Evolutionary conservation across 2,113 vertebrate genomes (phyloP), one percentile per base, ranked within the genome.

Genomic region (Embiotoca jacksoni): DNA sequence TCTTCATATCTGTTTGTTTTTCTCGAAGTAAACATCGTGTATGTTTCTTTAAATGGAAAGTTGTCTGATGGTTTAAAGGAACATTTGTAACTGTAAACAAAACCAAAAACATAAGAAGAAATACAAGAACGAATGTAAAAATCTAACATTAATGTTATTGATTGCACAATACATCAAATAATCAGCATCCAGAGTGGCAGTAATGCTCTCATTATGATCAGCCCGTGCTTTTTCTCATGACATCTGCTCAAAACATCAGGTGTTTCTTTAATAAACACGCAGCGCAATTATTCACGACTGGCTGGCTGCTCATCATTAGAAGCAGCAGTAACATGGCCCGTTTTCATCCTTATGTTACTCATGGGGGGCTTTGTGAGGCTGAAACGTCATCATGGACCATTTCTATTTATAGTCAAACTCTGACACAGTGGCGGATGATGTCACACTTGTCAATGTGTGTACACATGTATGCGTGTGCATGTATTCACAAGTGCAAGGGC

Each of bases 321-420:
- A 90, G 78, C 86, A 78, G 85, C 76, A 82, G 84, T 62, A 85
- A 82, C 84, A 79, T 81, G 72, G 74, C 87, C 91, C 15, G 36
- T 76, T 90, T 91, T 74, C 64, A 44, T 54, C 81, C 84, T 88
- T 73, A 86, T 88, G 82, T 67, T 88, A 68, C 60, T 85, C 75
- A 77, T 63, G 47, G 53, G 54, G 71, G 70, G 66, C 55, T 80
- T 74, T 82, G 80, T 76, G 68, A 56, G 37, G 65, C 61, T 44
- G 16, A 60, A 66, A 85, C 84, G 68, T 84, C 85, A 88, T 46
- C 33, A 7, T 52, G 16, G 0, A 41, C 76, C 72, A 23, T 63
- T 63, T 71, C 86, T 94, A 93, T 93, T 93, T 89, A 89, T 91
- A 92, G 74, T n/a, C n/a, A 74, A 70, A 75, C 66, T 79, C 73